These are phyloP conservation scores for Heliothis peltigera DNA, from an alignment of 2,888 invertebrate species.

Conservation along the genomic window DNA sequence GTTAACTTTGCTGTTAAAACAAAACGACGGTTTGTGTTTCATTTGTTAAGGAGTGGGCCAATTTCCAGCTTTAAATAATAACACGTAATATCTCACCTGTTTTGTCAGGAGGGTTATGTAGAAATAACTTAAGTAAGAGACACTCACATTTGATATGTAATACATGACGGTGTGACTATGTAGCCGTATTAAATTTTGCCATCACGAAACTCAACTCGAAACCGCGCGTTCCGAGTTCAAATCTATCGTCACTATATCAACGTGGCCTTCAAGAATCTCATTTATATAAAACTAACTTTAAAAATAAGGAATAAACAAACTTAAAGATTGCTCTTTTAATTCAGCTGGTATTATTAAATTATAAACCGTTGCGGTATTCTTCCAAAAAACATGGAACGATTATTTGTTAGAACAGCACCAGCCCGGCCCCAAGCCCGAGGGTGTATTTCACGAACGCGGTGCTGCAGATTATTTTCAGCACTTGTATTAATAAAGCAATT, in stretches of 20 bases:
- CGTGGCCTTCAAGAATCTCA: not conserved
- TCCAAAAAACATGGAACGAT: constrained; percentile 23
- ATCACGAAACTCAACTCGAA: too few relatives aligned
- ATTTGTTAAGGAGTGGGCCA: constrained; percentile 7
- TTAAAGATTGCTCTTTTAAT: constrained; percentile 4
- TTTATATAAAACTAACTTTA: not conserved
- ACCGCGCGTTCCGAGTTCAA: not conserved
- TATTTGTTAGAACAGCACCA: constrained; percentile 39
- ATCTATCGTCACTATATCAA: not conserved
- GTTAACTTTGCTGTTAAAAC: constrained; percentile 15
- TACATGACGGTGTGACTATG: not conserved
- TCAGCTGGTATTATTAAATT: not conserved
- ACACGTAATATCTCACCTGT: constrained; percentile 1
- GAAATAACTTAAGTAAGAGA: too few relatives aligned
- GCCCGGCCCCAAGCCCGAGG: constrained; percentile 42
- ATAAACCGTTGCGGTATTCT: not conserved
- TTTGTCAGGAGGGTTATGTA: not conserved
- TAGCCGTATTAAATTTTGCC: not conserved
- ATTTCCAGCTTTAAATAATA: not conserved
- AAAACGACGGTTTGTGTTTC: constrained; percentile 10
- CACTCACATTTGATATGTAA: too few relatives aligned
- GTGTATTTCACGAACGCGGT: constrained; percentile 52
- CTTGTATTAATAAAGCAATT: constrained; percentile 71
- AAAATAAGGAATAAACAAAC: not conserved
- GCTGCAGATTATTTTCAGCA: constrained; percentile 60